phyloP scores from a whole-genome alignment of 2,113 vertebrate species.

The Zosterops lateralis region DNA sequence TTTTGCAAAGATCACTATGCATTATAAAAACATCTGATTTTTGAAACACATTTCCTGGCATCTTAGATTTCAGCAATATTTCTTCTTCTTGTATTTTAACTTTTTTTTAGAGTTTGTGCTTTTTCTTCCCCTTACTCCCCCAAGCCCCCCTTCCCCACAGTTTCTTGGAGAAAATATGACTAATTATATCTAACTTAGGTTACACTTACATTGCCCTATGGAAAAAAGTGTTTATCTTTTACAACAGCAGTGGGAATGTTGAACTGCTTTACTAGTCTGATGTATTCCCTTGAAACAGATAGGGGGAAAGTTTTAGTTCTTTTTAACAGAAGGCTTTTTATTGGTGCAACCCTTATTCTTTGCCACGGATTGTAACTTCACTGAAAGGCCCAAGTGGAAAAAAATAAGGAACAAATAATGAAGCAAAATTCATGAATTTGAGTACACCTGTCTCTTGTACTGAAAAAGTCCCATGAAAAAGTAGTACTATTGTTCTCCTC shows the following conservation, averaged over 20 bases:
- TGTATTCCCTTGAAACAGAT: not conserved
- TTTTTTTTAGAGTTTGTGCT: not conserved
- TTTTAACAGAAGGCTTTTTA: conserved; percentile 30
- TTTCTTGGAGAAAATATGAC: not conserved
- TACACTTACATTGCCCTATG: not conserved
- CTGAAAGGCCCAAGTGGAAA: not conserved
- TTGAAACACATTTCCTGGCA: conserved; percentile 33
- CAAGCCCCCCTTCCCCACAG: not conserved
- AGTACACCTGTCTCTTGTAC: not conserved
- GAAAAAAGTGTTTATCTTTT: not conserved
- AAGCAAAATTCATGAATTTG: not conserved
- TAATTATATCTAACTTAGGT: not conserved
- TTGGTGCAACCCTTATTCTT: not conserved
- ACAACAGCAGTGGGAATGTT: not conserved
- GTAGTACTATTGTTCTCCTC: not conserved
- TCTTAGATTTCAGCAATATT: conserved; percentile 11
- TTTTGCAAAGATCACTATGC: conserved; percentile 33
- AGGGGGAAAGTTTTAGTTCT: not conserved
- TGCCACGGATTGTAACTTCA: not conserved
- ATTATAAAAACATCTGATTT: conserved; percentile 54
- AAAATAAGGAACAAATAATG: not conserved
- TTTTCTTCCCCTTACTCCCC: not conserved
- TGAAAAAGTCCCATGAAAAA: not conserved
- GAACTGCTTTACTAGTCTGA: not conserved
- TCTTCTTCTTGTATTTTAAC: not conserved